Conservation (phyloP, 2,888 invertebrate genomes). For the Rotaria socialis region DNA sequence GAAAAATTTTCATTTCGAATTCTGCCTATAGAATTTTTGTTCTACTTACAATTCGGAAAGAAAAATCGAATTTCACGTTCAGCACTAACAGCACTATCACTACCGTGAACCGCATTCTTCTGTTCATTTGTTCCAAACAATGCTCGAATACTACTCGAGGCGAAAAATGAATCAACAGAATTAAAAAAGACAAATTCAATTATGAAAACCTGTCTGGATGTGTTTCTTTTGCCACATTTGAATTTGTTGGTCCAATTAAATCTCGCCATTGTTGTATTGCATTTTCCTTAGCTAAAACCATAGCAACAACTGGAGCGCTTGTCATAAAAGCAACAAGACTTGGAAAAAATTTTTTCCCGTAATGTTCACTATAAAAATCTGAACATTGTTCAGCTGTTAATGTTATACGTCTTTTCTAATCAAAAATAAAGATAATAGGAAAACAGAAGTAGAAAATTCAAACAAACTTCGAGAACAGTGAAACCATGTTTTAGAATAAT, state of each 20-base stretch:
- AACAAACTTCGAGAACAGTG: constrained; percentile 67
- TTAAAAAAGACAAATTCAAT: neutral
- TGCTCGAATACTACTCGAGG: constrained; percentile 35
- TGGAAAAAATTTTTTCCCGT: constrained; percentile 72
- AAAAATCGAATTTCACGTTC: constrained; percentile 79
- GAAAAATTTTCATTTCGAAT: neutral
- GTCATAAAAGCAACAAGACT: constrained; percentile 76
- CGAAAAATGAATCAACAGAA: neutral
- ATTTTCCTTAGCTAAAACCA: constrained; percentile 42
- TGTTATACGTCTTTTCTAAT: constrained; percentile 65
- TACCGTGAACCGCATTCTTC: constrained; percentile 74
- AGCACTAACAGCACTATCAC: constrained; percentile 67
- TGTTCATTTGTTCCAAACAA: constrained; percentile 51
- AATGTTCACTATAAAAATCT: constrained; percentile 74
- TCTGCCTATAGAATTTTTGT: neutral
- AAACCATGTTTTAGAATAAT: constrained; percentile 71
- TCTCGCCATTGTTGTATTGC: constrained; percentile 43
- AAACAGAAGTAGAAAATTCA: too few species aligned
- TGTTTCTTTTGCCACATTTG: constrained; percentile 36
- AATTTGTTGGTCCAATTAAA: constrained; percentile 45
- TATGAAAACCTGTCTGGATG: constrained; percentile 26
- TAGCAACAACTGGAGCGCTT: constrained; percentile 55
- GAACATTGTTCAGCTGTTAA: constrained; percentile 79
- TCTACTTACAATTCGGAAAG: constrained; percentile 72
- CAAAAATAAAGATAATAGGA: neutral